A percentile compares a stretch with the other conserved stretches of the same genome.
These are phyloP conservation scores for Solenopsis invicta DNA, from an alignment of 1,140 invertebrate genomes.

Conservation along the genomic window DNA sequence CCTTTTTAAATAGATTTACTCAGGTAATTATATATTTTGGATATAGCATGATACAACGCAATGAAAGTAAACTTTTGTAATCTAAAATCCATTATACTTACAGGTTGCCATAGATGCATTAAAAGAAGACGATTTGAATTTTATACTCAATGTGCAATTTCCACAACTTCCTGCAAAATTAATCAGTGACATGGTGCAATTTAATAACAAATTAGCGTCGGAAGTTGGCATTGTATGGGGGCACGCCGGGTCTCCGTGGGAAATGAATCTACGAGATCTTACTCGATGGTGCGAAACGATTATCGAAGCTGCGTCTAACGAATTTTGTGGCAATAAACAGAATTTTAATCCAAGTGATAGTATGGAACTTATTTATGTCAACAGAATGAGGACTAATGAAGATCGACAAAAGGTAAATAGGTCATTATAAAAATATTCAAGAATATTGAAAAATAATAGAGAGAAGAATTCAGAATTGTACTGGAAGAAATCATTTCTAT, in stretches of 20 bases:
- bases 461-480: not conserved
- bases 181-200: slow-evolving; percentile 92
- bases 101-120: slow-evolving; percentile 95
- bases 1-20: slow-evolving; percentile 99
- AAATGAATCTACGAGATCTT: slow-evolving; percentile 98
- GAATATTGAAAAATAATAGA: not conserved
- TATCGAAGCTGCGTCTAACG: slow-evolving; percentile 76
- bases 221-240: slow-evolving; percentile 91
- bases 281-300: slow-evolving; percentile 95
- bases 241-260: slow-evolving; percentile 95
- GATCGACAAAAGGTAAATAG: slow-evolving; percentile 90
- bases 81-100: slow-evolving; percentile 47
- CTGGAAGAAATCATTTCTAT: not conserved
- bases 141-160: slow-evolving; percentile 89
- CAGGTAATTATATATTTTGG: slow-evolving; percentile 89
- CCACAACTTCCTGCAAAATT: slow-evolving; percentile 87
- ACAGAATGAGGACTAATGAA: slow-evolving; percentile 92
- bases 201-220: slow-evolving; percentile 91
- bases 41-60: not conserved
- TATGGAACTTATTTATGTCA: slow-evolving; percentile 93
- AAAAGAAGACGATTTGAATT: slow-evolving; percentile 91
- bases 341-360: slow-evolving; percentile 89
- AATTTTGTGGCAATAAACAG: slow-evolving; percentile 5
- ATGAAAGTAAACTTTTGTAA: slow-evolving; percentile 48
- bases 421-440: slow-evolving; percentile 5